Base-by-base conservation (phyloP, 2,888 invertebrate genomes). In the Brachylomia viminalis region DNA sequence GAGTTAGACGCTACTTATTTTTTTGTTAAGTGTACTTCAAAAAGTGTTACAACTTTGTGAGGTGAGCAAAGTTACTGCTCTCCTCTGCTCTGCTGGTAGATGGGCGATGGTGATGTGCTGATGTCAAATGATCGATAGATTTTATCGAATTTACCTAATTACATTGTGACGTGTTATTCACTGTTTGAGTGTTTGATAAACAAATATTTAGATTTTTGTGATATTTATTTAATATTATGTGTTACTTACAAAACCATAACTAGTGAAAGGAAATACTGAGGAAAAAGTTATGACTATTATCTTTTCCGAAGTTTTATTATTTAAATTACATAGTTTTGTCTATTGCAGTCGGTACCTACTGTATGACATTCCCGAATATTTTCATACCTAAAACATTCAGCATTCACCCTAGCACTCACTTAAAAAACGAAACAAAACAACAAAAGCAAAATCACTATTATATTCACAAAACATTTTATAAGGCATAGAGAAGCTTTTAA, bases 401-500 rank as follows among this genome's bases (percentile, higher is more conserved):
- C 13, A n/a, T 27, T 56, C 42, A 74, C 13, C 38, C 38, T 59
- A 75, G 64, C 67, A 70, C 65, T 74, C 33, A 66, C 23, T 47
- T n/a, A 33, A 65, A 72, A 76, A 74, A 69, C 27, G 13, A 59
- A 62, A 62, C 23, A 38, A 67, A 74, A 74, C 59, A 75, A 62
- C 42, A 73, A 52, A 68, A 42, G 68, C 68, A 75, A 70, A 71
- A 75, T 69, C 66, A 68, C 70, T 72, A 71, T 75, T 72, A 85
- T 82, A 80, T 75, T 70, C 79, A 69, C 80, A 84, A 83, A 88
- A 81, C 71, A 81, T 81, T 87, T 89, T 84, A 67, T 87, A 89
- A 89, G 73, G 78, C 87, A 87, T 88, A 88, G 85, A 85, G 80
- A 89, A 90, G 81, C 85, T 87, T 91, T 92, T 87, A 87, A 90